Evolutionary conservation across 1,140 invertebrate species (phyloP), one percentile per base, ranked within the genome.

Genomic region (Hetaerina americana): DNA sequence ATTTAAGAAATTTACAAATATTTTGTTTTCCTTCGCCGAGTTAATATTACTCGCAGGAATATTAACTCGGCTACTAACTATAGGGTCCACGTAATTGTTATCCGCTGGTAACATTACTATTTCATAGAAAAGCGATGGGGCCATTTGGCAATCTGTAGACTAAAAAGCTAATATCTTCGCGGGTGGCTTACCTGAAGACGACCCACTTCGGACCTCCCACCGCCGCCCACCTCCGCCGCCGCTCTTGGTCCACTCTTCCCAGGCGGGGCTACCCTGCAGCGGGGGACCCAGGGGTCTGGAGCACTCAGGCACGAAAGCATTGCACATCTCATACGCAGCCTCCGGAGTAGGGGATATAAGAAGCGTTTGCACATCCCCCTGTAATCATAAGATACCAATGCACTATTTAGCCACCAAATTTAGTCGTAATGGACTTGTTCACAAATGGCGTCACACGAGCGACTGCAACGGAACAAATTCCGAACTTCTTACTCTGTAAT

Each of bases 351-450:
- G 83, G 27, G 88, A 84, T 40, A 95, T 86, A 75, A 87, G 83
- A 68, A 94, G 79, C 76, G 92, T 80, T 81, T 94, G 90, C 26
- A 95, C 83, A 75, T 91, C 89, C 25, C 92, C 92, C 89, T 92
- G 75, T 57, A 12, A 12, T 57, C 40, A n/a, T n/a, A 57, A 57
- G 2, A 68, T 18, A 68, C 2, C 2, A 68, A 68, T 68, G 6
- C 1, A 26, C 15, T 24, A 68, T 26, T 68, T 68, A 12, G 2
- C 6, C 18, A 26, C 67, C 1, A 25, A n/a, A 22, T 12, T 12
- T 22, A 12, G 12, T 22, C 22, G 12, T 57, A 12, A 57, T 12
- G 49, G 49, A 57, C 49, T 57, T 57, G n/a, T n/a, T n/a, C n/a
- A n/a, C n/a, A n/a, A n/a, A n/a, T n/a, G n/a, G n/a, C n/a, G n/a